These are phyloP conservation scores for Archips xylosteana DNA, from an alignment of 2,888 invertebrate species.

Conservation along the genomic window DNA sequence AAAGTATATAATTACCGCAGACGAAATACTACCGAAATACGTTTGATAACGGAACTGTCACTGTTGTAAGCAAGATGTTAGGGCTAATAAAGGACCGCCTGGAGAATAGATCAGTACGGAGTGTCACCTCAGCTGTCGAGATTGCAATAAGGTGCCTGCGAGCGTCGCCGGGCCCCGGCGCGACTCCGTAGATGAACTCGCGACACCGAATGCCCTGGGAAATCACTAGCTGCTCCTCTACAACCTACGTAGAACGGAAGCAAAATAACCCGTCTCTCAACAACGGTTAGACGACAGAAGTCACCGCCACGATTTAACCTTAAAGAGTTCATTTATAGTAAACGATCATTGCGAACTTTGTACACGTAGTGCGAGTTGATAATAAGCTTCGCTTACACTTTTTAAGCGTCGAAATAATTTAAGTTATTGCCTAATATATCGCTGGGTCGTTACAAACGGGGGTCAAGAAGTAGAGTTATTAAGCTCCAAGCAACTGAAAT, in stretches of 20 bases:
- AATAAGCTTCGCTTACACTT: neutral
- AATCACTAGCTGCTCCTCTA: conserved; percentile 70
- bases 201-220: conserved; percentile 74
- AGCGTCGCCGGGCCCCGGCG: conserved; percentile 50
- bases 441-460: neutral
- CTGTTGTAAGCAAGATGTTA: neutral
- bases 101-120: conserved; percentile 45
- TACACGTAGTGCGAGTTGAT: neutral
- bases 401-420: neutral
- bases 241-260: conserved; percentile 53
- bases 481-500: neutral
- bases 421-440: conserved; percentile 1
- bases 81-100: conserved; percentile 5
- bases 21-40: neutral
- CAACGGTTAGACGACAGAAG: conserved; percentile 9
- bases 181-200: conserved; percentile 58
- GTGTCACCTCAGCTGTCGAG: conserved; percentile 53
- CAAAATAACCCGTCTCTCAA: conserved; percentile 10
- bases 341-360: neutral
- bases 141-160: conserved; percentile 59
- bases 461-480: conserved; percentile 9
- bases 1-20: neutral
- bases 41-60: neutral
- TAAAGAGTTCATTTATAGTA: neutral
- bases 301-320: conserved; percentile 3